Percentiles rank a stretch among this genome's conserved stretches.
Evolutionary conservation across 2,888 invertebrate species (phyloP).

Genomic region (Apocheima hispidaria): DNA sequence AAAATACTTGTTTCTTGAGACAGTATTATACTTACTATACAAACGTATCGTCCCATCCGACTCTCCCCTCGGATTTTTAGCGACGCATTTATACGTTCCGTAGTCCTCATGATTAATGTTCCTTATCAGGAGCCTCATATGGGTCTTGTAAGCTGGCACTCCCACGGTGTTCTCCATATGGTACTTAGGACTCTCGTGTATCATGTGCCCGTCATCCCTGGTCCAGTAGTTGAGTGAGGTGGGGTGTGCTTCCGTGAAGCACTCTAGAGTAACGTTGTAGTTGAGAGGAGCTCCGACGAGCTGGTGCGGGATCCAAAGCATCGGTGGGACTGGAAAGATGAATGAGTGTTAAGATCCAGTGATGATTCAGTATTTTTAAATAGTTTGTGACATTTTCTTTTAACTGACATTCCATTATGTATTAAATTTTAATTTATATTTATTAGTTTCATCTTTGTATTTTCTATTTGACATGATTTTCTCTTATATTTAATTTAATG

Average conservation of each 20-base stretch:
- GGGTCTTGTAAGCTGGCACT: slow-evolving; percentile 92
- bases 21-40: slow-evolving; percentile 89
- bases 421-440: too few species aligned
- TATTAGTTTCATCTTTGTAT: too few species aligned
- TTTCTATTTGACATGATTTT: too few species aligned
- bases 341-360: background rate
- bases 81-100: slow-evolving; percentile 94
- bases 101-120: slow-evolving; percentile 93
- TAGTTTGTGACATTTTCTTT: too few species aligned
- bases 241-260: slow-evolving; percentile 96
- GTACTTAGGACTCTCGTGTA: slow-evolving; percentile 94
- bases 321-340: slow-evolving; percentile 91
- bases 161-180: slow-evolving; percentile 90
- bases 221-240: slow-evolving; percentile 97
- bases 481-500: too few species aligned
- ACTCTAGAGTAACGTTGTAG: slow-evolving; percentile 94
- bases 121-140: slow-evolving; percentile 93
- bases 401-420: too few species aligned
- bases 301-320: slow-evolving; percentile 97
- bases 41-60: slow-evolving; percentile 95
- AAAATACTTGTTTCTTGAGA: background rate
- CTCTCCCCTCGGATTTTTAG: slow-evolving; percentile 96
- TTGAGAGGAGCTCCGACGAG: slow-evolving; percentile 94
- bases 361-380: too few species aligned
- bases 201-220: slow-evolving; percentile 94